Percentiles rank a stretch among this genome's conserved stretches.
Evolutionary conservation across 2,113 vertebrate genomes (phyloP).

Genomic region (Calidris pygmaea): DNA sequence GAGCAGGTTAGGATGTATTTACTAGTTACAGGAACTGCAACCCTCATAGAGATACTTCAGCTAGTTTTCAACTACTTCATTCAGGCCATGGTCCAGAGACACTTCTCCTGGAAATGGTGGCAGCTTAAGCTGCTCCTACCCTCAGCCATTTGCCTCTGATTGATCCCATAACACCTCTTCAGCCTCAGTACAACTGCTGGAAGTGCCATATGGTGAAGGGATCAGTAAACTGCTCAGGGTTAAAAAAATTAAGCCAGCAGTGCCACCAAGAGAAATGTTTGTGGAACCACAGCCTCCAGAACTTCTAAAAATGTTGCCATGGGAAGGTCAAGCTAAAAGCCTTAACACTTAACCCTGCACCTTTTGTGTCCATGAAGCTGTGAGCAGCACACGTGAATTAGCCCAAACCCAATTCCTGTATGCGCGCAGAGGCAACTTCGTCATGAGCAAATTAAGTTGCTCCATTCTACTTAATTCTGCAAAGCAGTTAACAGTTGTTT

Average conservation of each 20-base stretch:
- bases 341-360: background rate
- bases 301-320: background rate
- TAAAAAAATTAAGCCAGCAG: slow-evolving; percentile 66
- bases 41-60: background rate
- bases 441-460: background rate
- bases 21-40: background rate
- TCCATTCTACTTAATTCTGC: background rate
- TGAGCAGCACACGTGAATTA: background rate
- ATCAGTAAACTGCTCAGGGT: slow-evolving; percentile 32
- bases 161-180: background rate
- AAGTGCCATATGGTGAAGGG: background rate
- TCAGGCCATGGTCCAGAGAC: background rate
- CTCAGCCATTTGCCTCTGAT: background rate
- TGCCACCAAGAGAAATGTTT: slow-evolving; percentile 69
- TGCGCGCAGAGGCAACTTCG: background rate
- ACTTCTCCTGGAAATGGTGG: background rate
- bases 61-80: background rate
- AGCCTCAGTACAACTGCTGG: background rate
- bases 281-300: slow-evolving; percentile 63
- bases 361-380: background rate
- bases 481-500: background rate
- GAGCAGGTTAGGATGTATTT: background rate
- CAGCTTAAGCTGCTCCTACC: background rate
- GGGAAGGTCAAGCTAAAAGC: background rate
- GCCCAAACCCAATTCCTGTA: background rate